Evolutionary conservation across 2,113 vertebrate species (phyloP).

Genomic region (Ancistrus triradiatus): DNA sequence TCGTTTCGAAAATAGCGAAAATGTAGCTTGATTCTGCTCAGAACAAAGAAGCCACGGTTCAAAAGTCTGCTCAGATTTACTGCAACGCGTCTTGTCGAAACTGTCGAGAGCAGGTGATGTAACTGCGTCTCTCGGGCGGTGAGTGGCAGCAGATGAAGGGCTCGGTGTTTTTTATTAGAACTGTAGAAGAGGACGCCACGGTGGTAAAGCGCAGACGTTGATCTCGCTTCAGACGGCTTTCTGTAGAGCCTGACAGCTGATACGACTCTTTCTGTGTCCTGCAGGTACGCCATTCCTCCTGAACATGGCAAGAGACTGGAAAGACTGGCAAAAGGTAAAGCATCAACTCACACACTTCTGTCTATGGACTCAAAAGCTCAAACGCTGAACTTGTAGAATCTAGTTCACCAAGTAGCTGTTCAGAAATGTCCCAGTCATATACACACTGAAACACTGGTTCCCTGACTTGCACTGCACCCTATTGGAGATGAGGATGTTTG

Average conservation of each 20-base stretch:
- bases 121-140: neutral
- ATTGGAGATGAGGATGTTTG: no score
- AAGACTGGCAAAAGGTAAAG: conserved; percentile 88
- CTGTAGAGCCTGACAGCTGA: neutral
- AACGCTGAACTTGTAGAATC: no score
- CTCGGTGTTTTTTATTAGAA: neutral
- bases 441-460: no score
- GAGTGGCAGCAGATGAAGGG: neutral
- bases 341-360: neutral
- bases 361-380: no score
- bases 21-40: no score
- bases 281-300: conserved; percentile 89
- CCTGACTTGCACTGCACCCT: no score
- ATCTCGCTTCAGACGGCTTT: conserved; percentile 12
- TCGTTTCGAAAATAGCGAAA: no score
- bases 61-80: neutral
- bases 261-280: neutral
- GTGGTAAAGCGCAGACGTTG: neutral
- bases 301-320: conserved; percentile 95
- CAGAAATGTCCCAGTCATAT: no score
- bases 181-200: conserved; percentile 5
- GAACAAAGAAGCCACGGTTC: neutral
- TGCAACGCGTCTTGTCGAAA: neutral
- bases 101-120: conserved; percentile 1
- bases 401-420: no score